phyloP scores from a whole-genome alignment of 2,797 vertebrate species.

The Melanotaenia maccullochi region DNA sequence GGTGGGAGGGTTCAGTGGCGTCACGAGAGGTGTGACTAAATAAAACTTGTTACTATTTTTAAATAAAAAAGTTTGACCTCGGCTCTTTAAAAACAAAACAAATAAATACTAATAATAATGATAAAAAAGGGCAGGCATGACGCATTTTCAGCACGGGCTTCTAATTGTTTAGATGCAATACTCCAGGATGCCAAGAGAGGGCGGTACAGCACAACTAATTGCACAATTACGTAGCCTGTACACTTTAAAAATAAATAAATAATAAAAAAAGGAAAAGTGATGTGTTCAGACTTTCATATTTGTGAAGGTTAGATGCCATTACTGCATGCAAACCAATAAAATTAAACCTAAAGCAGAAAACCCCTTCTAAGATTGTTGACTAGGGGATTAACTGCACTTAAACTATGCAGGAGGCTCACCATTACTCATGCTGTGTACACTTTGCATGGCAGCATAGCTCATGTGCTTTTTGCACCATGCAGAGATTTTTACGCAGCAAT shows the following conservation, averaged over 20 bases:
- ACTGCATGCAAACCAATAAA: no score
- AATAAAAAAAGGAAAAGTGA: not conserved
- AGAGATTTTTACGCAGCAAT: not conserved
- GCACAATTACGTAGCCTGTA: not conserved
- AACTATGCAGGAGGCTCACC: no score
- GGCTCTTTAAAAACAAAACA: not conserved
- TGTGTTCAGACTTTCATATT: not conserved
- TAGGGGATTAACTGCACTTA: no score
- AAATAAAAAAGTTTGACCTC: not conserved
- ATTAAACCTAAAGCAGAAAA: no score
- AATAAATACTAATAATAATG: not conserved
- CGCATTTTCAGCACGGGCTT: not conserved
- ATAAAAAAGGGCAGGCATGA: not conserved
- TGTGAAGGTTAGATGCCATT: not conserved
- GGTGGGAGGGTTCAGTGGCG: slow-evolving; percentile 44
- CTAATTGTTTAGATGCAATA: not conserved
- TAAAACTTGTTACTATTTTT: not conserved
- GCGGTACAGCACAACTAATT: not conserved
- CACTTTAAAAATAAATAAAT: no score
- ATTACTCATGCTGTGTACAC: not conserved
- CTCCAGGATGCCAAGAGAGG: slow-evolving; percentile 3
- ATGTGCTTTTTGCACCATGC: not conserved
- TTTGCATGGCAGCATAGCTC: not conserved
- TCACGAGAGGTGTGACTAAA: slow-evolving; percentile 22
- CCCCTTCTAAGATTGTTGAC: no score